Evolutionary conservation across 2,797 vertebrate species (phyloP).

Genomic region (Anabacerthia variegaticeps): DNA sequence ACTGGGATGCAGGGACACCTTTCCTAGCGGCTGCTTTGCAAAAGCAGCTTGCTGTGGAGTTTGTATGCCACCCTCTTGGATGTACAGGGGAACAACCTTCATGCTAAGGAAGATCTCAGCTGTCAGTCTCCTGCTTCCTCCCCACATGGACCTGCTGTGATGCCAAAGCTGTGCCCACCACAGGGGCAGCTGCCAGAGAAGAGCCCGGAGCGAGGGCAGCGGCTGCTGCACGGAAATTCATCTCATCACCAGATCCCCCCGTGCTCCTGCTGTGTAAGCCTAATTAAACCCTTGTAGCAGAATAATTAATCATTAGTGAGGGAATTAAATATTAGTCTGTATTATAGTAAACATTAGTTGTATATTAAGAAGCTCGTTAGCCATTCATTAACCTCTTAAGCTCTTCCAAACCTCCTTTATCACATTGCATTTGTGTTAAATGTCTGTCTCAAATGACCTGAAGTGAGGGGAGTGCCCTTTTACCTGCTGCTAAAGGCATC

Average conservation of each 20-base stretch:
- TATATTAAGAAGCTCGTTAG: neutral
- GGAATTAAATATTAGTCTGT: conserved; percentile 32
- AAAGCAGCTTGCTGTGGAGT: neutral
- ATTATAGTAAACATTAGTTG: conserved; percentile 17
- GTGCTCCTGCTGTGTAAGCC: neutral
- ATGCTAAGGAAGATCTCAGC: neutral
- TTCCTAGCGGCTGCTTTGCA: neutral
- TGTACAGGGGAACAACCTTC: neutral
- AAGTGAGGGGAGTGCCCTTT: neutral
- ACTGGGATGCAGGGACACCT: rapidly evolving
- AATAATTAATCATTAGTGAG: conserved; percentile 25
- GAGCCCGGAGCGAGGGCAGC: neutral
- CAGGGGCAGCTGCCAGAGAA: neutral
- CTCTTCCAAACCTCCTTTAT: neutral
- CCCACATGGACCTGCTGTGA: rapidly evolving
- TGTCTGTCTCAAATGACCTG: neutral
- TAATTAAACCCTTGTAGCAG: conserved; percentile 29
- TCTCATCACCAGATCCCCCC: neutral
- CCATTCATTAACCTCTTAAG: conserved; percentile 16
- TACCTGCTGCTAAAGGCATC: neutral
- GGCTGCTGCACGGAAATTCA: neutral
- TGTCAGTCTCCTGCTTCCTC: neutral
- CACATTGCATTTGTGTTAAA: neutral
- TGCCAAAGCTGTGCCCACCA: neutral
- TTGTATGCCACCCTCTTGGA: neutral